Conservation (phyloP, 2,888 invertebrate genomes). For the Philonicus albiceps region DNA sequence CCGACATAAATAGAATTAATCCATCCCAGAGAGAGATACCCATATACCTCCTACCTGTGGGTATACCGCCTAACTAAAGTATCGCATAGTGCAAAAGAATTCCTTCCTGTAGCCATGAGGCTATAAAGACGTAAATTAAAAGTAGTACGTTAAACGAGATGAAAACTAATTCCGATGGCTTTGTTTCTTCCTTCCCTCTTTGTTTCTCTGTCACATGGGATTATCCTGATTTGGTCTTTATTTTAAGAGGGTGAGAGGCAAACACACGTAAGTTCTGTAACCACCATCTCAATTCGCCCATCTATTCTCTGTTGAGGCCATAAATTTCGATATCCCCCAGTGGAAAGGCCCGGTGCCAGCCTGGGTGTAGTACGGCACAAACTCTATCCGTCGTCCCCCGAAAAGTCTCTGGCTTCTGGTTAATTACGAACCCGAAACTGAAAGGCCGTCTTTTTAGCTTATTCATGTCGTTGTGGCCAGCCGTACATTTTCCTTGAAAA, state of each 20-base stretch:
- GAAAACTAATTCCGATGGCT: background rate
- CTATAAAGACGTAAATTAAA: background rate
- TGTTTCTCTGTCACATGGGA: background rate
- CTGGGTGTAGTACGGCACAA: background rate
- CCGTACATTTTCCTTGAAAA: background rate
- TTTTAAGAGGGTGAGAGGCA: background rate
- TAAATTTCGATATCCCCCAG: background rate
- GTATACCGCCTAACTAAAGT: background rate
- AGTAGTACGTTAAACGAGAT: background rate
- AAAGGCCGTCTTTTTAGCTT: background rate
- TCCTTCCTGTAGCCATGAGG: background rate
- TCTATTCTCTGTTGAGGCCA: background rate
- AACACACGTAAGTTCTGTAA: background rate
- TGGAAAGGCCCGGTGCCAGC: background rate
- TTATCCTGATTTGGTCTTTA: background rate
- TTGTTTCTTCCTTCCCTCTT: background rate
- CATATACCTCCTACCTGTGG: background rate
- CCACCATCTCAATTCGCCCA: background rate
- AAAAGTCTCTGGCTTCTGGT: background rate
- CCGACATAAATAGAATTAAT: background rate
- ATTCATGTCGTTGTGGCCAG: background rate
- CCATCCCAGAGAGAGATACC: background rate
- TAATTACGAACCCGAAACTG: background rate
- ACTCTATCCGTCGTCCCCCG: background rate
- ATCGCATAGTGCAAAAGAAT: background rate